A percentile compares a stretch with the other conserved stretches of the same genome.
phyloP scores from a whole-genome alignment of 2,888 invertebrate species.

The Agrotis segetum region DNA sequence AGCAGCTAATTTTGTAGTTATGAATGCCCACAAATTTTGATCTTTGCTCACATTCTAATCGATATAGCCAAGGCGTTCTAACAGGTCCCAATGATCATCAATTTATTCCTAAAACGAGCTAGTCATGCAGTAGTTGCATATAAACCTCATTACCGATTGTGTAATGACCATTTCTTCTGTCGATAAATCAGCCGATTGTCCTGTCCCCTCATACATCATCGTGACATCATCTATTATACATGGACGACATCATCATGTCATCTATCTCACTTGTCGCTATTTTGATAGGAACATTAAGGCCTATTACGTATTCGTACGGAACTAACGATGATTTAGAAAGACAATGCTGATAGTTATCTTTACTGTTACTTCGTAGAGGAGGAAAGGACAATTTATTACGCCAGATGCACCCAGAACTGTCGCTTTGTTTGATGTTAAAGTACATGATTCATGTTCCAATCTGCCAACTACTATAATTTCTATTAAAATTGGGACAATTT shows the following conservation, averaged over 20 bases:
- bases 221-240: slow-evolving; percentile 66
- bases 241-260: slow-evolving; percentile 59
- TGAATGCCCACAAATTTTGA: neutral
- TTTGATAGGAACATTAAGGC: slow-evolving; percentile 62
- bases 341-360: slow-evolving; percentile 50
- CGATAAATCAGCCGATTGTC: slow-evolving; percentile 55
- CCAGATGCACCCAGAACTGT: slow-evolving; percentile 4
- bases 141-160: slow-evolving; percentile 44
- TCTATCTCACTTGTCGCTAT: slow-evolving; percentile 65
- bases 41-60: neutral
- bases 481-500: slow-evolving; percentile 1
- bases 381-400: slow-evolving; percentile 27
- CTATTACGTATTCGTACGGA: slow-evolving; percentile 54
- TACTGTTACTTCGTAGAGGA: slow-evolving; percentile 36
- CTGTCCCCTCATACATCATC: slow-evolving; percentile 50
- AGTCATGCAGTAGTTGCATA: slow-evolving; percentile 17
- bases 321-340: slow-evolving; percentile 61
- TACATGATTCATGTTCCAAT: neutral
- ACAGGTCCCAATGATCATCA: neutral
- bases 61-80: slow-evolving; percentile 16
- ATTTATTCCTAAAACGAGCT: slow-evolving; percentile 8
- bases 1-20: neutral
- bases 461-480: neutral
- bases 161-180: slow-evolving; percentile 52
- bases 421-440: neutral